Base-by-base conservation (phyloP, 2,888 invertebrate genomes). In the Trichopria drosophilae region DNA sequence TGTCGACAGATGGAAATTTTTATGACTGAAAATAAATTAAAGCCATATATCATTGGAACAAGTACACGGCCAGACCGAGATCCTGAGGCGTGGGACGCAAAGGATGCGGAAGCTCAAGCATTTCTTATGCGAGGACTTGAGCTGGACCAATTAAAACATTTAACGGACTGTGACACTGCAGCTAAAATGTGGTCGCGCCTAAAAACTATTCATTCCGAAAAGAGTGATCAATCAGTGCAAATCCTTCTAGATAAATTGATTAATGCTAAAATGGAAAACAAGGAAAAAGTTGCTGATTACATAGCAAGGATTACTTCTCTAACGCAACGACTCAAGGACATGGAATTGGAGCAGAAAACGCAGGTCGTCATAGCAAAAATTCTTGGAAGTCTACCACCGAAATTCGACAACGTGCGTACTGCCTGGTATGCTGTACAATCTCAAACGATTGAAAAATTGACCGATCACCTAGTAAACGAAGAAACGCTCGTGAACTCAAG, bases 91-190 rank as follows among this genome's bases (percentile, higher is more conserved):
- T 53, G 53, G 50, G 46, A 42, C 20, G 24, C 36, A 13, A 48
- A 48, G 22, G 48, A 51, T 31, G 48, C 44, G n/a, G 24, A 48
- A 26, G 44, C 54, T 13, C 28, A 51, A 19, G 51, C 47, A 3
- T 51, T 51, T 9, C 18, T 55, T n/a, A 43, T 54, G 54, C 29
- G 35, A 19, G 51, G 43, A 15, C 36, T 55, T 2, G 51, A 55
- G 34, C 18, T 51, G 18, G 51, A 51, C 9, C 55, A 51, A 32
- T 16, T 55, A 7, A 51, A 35, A n/a, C 41, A 46, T 40, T 26
- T 34, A 13, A 16, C 15, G 10, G 26, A 45, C 18, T 53, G 48
- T 16, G 29, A 24, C 4, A 39, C 40, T 9, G 49, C 35, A 29
- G 36, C 36, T 36, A 13, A 36, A 15, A 36, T 18, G 20, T 36